Base-by-base conservation (phyloP, 2,888 invertebrate species). In the Thyatira batis region DNA sequence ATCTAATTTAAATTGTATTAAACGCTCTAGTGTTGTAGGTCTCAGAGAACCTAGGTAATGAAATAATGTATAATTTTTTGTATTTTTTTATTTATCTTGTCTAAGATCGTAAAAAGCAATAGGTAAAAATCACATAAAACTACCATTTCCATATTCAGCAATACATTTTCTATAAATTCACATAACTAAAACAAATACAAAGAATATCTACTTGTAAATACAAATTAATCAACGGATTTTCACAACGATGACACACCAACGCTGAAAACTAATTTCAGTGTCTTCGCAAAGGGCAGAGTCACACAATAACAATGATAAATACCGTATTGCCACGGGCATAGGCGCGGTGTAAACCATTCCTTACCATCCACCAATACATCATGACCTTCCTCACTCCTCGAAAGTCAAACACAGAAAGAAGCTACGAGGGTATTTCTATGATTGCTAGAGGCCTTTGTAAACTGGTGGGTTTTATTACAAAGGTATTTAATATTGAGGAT, bases 221-320 rank as follows among this genome's bases (percentile, higher is more conserved):
- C n/a, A n/a, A n/a, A n/a, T n/a, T n/a, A n/a, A n/a, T n/a, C 39
- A 39, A 13, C 33, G 6, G 4, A 33, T 5, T n/a, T 3, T 8
- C 1, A 11, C 33, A n/a, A 6, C 39, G 17, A 39, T 17, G 39
- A 39, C 39, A 17, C 17, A 39, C 63, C 58, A 56, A 63, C 57
- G 54, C 59, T 71, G 70, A 70, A 63, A 73, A 76, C 73, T 68
- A 66, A 69, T 78, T 82, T 78, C 68, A 73, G 76, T 72, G 71
- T 73, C 80, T 75, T 74, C 63, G 73, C 70, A 78, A 84, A 85
- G 83, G 83, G 81, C 79, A 69, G 65, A 76, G 28, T 48, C 77
- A 73, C 73, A 85, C 84, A 87, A 85, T 81, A 74, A 76, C 74
- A 84, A 82, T 87, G 86, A 87, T 87, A 87, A 87, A 87, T 84